A percentile compares a stretch with the other conserved stretches of the same genome.
Evolutionary conservation across 2,797 vertebrate genomes (phyloP).

Genomic region (Pangasius macronema): DNA sequence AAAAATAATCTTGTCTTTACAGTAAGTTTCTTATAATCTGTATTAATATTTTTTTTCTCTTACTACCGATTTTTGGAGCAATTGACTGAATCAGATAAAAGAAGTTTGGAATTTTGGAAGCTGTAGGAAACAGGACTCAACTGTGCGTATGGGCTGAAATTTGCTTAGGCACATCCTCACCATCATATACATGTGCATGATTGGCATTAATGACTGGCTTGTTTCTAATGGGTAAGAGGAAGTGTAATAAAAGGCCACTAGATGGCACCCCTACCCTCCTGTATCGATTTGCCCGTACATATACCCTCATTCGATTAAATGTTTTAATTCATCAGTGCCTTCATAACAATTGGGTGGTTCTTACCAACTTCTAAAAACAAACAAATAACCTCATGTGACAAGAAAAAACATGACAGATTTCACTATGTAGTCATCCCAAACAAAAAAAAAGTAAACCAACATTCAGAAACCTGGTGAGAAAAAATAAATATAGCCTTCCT

Average conservation of each 20-base stretch:
- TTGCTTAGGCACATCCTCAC: no score
- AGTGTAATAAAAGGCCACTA: neutral
- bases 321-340: neutral
- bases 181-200: neutral
- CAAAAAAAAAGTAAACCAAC: neutral
- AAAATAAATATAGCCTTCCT: neutral
- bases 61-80: neutral
- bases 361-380: neutral
- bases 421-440: neutral
- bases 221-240: neutral
- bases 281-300: neutral
- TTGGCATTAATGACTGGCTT: neutral
- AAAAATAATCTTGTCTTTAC: neutral
- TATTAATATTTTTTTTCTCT: neutral
- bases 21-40: neutral
- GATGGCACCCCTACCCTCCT: conserved; percentile 11
- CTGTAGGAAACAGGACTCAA: neutral
- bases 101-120: neutral
- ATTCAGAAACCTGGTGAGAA: neutral
- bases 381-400: neutral
- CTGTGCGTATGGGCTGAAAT: neutral
- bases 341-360: neutral
- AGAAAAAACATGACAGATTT: neutral
- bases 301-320: neutral
- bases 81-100: neutral